Base-by-base conservation (phyloP, 2,888 invertebrate species). In the Melanargia galathea region DNA sequence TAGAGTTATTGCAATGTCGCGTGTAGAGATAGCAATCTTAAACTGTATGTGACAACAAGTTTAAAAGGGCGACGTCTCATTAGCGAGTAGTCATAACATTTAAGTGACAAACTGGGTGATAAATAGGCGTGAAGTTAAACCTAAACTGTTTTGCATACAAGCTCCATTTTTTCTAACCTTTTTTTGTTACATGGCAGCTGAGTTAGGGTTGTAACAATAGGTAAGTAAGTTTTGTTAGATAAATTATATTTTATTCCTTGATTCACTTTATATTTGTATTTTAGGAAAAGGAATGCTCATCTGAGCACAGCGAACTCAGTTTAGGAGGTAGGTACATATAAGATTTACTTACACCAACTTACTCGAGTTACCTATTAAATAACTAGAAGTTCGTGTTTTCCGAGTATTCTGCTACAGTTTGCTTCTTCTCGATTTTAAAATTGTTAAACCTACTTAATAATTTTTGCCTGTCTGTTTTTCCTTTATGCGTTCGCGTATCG, bases 101-200 rank as follows among this genome's bases (percentile, higher is more conserved):
- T 45, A 61, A 54, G 49, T 52, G 54, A 56, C 48, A 56, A 58
- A 64, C 64, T 59, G 57, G 58, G 54, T 63, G 67, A 66, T 70
- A 67, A 66, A 62, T 61, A 54, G 60, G 64, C 62, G 52, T 66
- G 59, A 65, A 68, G 64, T 60, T 64, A 62, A 66, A 52, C 55
- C 43, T 64, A 66, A 58, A 60, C 55, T 63, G 58, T 64, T 70
- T 63, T 64, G 68, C 68, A 67, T 69, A 63, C 64, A 63, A 60
- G 68, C 55, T 59, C 55, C 45, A 54, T 58, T 62, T 61, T 65
- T 67, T 65, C 55, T 57, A 62, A 60, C 63, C 63, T 68, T 63
- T 65, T 43, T 66, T 55, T 64, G 54, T 62, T 51, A 58, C 43
- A 58, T 59, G 16, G 18, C 48, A 51, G 40, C 24, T 54, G 22